Percentiles rank a stretch among this genome's conserved stretches.
Conservation (phyloP, 2,113 vertebrate species). For the Mastomys natalensis region DNA sequence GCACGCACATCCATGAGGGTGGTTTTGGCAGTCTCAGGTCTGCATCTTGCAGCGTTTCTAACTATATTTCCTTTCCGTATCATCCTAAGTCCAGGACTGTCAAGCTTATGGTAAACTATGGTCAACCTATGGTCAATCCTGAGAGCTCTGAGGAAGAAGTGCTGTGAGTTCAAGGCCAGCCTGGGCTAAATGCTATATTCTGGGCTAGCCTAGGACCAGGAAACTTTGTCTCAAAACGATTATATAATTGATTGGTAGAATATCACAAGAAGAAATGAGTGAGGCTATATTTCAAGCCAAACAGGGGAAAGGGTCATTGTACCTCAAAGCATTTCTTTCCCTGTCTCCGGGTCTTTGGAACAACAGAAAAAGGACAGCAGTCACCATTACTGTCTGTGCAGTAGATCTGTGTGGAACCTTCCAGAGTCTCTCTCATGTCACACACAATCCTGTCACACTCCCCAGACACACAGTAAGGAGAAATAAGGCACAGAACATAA, state of each 20-base stretch:
- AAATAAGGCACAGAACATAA: neutral
- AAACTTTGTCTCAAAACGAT: neutral
- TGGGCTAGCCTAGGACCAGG: neutral
- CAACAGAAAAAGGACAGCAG: neutral
- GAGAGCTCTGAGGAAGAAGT: neutral
- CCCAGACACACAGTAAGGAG: neutral
- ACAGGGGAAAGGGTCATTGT: neutral
- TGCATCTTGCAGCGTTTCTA: conserved; percentile 8
- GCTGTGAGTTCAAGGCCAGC: neutral
- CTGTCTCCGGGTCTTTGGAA: neutral
- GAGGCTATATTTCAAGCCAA: neutral
- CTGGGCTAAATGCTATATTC: neutral
- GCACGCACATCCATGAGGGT: neutral
- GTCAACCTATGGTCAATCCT: neutral
- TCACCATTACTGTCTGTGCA: neutral
- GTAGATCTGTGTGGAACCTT: neutral
- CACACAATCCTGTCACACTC: neutral
- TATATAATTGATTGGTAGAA: neutral
- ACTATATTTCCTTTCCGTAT: neutral
- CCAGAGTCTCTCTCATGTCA: neutral
- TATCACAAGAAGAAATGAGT: conserved; percentile 12
- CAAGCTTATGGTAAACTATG: neutral
- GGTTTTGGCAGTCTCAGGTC: neutral
- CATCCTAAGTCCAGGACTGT: neutral
- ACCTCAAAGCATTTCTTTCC: neutral